Conservation (phyloP, 2,113 vertebrate species). For the Butorides virescens region DNA sequence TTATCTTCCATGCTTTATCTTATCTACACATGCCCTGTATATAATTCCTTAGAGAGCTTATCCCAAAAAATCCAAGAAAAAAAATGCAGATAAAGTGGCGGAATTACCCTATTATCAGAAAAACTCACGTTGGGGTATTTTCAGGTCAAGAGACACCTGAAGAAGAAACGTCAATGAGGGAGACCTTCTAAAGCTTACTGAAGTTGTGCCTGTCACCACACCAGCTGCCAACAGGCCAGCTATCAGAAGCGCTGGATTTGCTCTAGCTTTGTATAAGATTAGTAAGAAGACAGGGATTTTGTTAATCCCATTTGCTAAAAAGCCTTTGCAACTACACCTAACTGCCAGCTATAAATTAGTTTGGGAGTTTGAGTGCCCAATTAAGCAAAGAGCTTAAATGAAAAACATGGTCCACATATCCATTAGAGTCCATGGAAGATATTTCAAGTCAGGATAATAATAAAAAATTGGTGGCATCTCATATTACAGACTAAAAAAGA, state of each 20-base stretch:
- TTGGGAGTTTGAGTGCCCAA: background rate
- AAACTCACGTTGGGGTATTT: background rate
- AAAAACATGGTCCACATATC: background rate
- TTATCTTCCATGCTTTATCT: background rate
- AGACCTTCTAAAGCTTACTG: background rate
- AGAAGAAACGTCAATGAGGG: background rate
- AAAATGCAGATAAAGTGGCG: background rate
- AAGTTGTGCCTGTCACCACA: background rate
- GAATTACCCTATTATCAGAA: background rate
- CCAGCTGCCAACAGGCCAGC: background rate
- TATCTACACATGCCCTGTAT: background rate
- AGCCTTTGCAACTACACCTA: constrained; percentile 5
- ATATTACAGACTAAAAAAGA: background rate
- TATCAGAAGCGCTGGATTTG: constrained; percentile 20
- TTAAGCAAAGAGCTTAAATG: constrained; percentile 8
- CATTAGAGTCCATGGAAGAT: background rate
- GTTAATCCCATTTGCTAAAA: constrained; percentile 31
- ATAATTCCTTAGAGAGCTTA: background rate
- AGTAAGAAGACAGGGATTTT: constrained; percentile 31
- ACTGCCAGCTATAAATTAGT: constrained; percentile 25
- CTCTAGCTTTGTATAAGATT: constrained; percentile 16
- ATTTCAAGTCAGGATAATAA: background rate
- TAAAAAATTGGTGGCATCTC: background rate
- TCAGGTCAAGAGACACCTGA: background rate
- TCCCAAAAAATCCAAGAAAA: background rate